Conservation (phyloP, 2,113 vertebrate genomes). For the Nothoprocta pentlandii region DNA sequence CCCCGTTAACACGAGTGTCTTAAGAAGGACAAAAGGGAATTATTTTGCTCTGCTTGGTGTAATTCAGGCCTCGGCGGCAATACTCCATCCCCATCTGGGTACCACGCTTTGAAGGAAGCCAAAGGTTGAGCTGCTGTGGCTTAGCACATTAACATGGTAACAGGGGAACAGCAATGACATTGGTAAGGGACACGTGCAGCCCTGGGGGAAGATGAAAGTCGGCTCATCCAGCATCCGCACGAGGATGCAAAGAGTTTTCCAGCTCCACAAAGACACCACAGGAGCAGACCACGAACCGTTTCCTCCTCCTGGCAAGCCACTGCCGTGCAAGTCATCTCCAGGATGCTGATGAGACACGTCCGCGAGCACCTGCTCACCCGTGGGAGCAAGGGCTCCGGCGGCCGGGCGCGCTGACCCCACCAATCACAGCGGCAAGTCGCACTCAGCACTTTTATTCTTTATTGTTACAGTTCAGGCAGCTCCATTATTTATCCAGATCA, state of each 20-base stretch:
- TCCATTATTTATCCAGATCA: slow-evolving; percentile 70
- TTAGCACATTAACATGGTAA: background rate
- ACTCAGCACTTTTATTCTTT: slow-evolving; percentile 73
- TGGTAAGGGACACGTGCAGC: background rate
- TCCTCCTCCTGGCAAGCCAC: background rate
- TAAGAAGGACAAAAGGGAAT: background rate
- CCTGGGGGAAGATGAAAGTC: slow-evolving; percentile 23
- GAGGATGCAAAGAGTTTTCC: background rate
- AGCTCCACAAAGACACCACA: accelerated
- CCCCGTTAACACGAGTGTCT: accelerated
- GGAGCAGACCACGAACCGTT: background rate
- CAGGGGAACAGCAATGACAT: background rate
- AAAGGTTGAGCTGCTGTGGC: background rate
- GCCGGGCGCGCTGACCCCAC: slow-evolving; percentile 31
- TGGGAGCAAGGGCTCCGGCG: background rate
- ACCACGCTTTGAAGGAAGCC: accelerated
- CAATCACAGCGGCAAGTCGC: slow-evolving; percentile 53
- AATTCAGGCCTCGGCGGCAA: background rate
- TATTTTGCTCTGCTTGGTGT: background rate
- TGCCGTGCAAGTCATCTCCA: accelerated
- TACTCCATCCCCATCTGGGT: accelerated
- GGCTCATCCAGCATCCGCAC: background rate
- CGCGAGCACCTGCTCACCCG: background rate
- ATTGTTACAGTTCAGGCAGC: slow-evolving; percentile 67
- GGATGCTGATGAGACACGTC: accelerated